A percentile compares a stretch with the other conserved stretches of the same genome.
Evolutionary conservation across 2,113 vertebrate genomes (phyloP).

Genomic region (Neomonachus schauinslandi): DNA sequence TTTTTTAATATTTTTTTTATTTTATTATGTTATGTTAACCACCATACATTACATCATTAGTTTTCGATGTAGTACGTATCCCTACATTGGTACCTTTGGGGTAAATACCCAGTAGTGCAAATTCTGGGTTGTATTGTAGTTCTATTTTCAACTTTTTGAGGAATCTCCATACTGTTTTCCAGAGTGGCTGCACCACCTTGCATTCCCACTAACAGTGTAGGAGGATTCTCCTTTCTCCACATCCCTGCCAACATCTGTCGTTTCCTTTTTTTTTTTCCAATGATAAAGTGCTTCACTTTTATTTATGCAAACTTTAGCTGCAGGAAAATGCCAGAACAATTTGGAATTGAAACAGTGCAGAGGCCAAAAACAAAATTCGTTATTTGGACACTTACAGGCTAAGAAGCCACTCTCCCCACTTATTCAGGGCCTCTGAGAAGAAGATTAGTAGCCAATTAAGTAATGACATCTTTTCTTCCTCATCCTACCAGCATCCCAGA

Average conservation of each 20-base stretch:
- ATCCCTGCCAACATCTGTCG: too few relatives aligned
- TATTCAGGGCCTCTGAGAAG: background rate
- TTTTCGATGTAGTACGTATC: too few relatives aligned
- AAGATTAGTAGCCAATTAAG: background rate
- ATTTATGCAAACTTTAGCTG: background rate
- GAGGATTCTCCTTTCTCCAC: too few relatives aligned
- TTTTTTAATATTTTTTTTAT: background rate
- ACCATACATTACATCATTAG: too few relatives aligned
- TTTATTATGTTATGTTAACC: too few relatives aligned
- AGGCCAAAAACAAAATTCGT: background rate
- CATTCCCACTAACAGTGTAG: too few relatives aligned
- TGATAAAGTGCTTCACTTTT: slow-evolving; percentile 13
- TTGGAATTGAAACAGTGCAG: background rate
- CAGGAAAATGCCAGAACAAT: slow-evolving; percentile 29
- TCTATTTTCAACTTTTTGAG: too few relatives aligned
- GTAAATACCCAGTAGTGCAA: too few relatives aligned
- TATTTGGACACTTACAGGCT: background rate
- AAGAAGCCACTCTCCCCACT: background rate
- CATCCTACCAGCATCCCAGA: background rate
- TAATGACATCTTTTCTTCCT: background rate
- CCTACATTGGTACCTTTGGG: too few relatives aligned
- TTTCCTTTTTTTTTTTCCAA: background rate
- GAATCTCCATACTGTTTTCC: too few relatives aligned
- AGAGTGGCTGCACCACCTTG: too few relatives aligned
- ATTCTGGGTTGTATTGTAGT: too few relatives aligned